Conservation (phyloP, 2,888 invertebrate species). For the Apotomis turbidana region DNA sequence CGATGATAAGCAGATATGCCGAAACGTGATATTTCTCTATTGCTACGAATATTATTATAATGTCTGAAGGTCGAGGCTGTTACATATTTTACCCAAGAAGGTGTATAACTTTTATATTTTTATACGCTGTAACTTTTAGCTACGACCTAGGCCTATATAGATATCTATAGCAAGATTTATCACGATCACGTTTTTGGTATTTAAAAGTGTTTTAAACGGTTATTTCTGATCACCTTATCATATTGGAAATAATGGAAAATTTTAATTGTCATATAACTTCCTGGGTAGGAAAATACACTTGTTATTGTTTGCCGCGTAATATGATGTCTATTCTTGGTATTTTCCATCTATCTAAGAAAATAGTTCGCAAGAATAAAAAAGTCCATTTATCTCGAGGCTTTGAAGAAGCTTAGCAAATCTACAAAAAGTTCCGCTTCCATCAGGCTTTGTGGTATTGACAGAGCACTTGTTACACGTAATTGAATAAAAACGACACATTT, state of each 20-base stretch:
- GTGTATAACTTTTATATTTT: background rate
- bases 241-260: slow-evolving; percentile 3
- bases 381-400: background rate
- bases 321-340: slow-evolving; percentile 9
- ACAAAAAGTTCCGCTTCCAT: background rate
- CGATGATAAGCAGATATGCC: slow-evolving; percentile 7
- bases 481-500: background rate
- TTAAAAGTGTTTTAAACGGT: background rate
- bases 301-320: slow-evolving; percentile 26
- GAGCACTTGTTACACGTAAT: background rate
- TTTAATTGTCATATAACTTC: slow-evolving; percentile 24
- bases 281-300: slow-evolving; percentile 19
- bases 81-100: background rate
- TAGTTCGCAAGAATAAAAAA: background rate
- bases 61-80: slow-evolving; percentile 25
- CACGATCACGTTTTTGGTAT: slow-evolving; percentile 9
- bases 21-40: slow-evolving; percentile 22
- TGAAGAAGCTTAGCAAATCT: background rate
- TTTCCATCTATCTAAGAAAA: slow-evolving; percentile 5
- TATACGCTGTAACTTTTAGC: slow-evolving; percentile 7
- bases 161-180: background rate
- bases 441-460: background rate
- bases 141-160: slow-evolving; percentile 23
- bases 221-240: background rate
- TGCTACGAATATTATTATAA: slow-evolving; percentile 19